Evolutionary conservation across 2,888 invertebrate genomes (phyloP).

Genomic region (Mythimna albipuncta): DNA sequence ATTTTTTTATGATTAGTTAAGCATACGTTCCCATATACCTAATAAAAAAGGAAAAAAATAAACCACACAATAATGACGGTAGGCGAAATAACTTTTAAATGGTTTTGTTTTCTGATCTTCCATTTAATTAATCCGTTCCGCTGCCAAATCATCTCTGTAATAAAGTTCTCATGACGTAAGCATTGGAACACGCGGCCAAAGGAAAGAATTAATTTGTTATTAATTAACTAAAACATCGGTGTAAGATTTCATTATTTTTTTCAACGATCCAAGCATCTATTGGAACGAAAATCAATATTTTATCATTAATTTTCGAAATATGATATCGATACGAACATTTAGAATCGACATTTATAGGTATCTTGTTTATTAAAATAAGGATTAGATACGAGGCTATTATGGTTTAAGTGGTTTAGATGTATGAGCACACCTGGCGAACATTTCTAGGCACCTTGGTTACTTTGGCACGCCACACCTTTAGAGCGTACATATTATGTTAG

Average conservation of each 20-base stretch:
- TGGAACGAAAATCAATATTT: conserved; percentile 55
- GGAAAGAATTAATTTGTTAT: conserved; percentile 51
- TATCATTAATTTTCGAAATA: conserved; percentile 59
- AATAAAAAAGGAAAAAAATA: conserved; percentile 49
- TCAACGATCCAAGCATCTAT: conserved; percentile 49
- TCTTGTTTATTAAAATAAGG: conserved; percentile 58
- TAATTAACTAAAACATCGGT: conserved; percentile 56
- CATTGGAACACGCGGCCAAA: conserved; percentile 52
- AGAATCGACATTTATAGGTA: conserved; percentile 57
- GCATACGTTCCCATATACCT: conserved; percentile 10
- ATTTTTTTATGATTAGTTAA: conserved; percentile 26
- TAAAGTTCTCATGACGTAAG: conserved; percentile 66
- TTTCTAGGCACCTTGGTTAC: conserved; percentile 42
- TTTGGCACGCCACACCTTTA: conserved; percentile 35
- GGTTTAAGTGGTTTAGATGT: conserved; percentile 48
- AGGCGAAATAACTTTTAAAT: conserved; percentile 63
- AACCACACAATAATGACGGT: conserved; percentile 60
- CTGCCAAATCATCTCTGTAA: conserved; percentile 62
- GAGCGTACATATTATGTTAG: conserved; percentile 1
- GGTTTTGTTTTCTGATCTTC: conserved; percentile 61
- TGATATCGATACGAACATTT: conserved; percentile 57
- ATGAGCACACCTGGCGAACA: conserved; percentile 43
- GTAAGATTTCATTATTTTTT: conserved; percentile 57
- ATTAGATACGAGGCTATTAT: conserved; percentile 46
- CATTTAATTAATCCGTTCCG: conserved; percentile 67